A percentile compares a stretch with the other conserved stretches of the same genome.
Conservation (phyloP, 2,888 invertebrate species). For the Callinectes sapidus region DNA sequence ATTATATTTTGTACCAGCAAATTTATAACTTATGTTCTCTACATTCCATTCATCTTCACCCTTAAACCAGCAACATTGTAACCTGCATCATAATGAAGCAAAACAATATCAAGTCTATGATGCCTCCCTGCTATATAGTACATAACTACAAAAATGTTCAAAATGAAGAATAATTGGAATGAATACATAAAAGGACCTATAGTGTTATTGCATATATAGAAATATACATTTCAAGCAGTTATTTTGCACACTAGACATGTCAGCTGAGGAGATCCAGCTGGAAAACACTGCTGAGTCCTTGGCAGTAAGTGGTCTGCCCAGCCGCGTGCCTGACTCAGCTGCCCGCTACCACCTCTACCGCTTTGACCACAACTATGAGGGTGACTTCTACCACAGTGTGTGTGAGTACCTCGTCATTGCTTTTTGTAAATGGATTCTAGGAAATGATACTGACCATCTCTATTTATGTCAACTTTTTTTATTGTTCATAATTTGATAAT, state of each 20-base stretch:
- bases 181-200: not conserved
- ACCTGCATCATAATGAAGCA: not conserved
- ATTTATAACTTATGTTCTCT: not conserved
- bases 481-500: not conserved
- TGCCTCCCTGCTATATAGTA: too few species aligned
- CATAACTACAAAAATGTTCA: not conserved
- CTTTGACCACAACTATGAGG: conserved; percentile 95
- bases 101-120: too few species aligned
- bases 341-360: conserved; percentile 94
- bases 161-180: not conserved
- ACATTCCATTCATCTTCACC: not conserved
- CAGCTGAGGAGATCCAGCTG: conserved; percentile 91
- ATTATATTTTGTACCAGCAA: not conserved
- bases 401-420: conserved; percentile 79
- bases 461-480: not conserved
- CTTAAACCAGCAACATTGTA: not conserved
- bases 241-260: conserved; percentile 81
- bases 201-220: not conserved
- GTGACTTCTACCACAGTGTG: conserved; percentile 89
- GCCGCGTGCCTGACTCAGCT: conserved; percentile 88
- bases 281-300: conserved; percentile 83
- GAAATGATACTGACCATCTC: not conserved
- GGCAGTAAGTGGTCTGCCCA: conserved; percentile 82
- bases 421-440: not conserved
- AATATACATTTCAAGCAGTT: not conserved